Evolutionary conservation across 2,113 vertebrate species (phyloP), one percentile per base, ranked within the genome.

Genomic region (Tetrao urogallus): DNA sequence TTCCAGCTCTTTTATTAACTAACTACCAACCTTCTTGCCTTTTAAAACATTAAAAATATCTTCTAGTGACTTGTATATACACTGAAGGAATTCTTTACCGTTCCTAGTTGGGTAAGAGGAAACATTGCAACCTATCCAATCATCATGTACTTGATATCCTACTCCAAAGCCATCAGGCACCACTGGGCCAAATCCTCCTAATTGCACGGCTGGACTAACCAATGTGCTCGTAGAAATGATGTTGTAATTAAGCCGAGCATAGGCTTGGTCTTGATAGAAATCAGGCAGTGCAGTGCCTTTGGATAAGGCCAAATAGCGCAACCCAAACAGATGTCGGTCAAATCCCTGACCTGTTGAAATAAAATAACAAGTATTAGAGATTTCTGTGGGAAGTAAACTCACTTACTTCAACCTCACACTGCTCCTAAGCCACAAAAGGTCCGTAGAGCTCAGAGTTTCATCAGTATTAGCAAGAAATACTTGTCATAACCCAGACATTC

Each of bases 161-260:
- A 99, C 74, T 3, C 99, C 99, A 48, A 99, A 99, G 18, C 99
- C 99, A 50, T 99, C 98, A 2, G 98, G 82, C 63, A 99, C 99
- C 71, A 99, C 99, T 0, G 99, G 99, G 28, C 98, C 99, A 70
- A 99, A 99, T 18, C 99, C 99, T 0, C 99, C 99, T 0, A 99
- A 40, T 34, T 86, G 97, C 82, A 99, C 98, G 0, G 99, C 98
- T 0, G 99, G 98, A 88, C 99, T 99, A 87, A 80, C 95, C 89
- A 99, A 96, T 0, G 99, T 99, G 97, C 99, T 99, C 34, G 99
- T 99, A 34, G 99, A 99, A 47, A 99, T 96, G 97, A 99, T 97
- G 97, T 99, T 99, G 97, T 99, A 98, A 88, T 99, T 99, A 61
- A 99, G 98, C 72, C 92, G 97, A 3, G 95, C 63, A 2, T 99